These are phyloP conservation scores for Hyposmocoma kahamanoa DNA, from an alignment of 1,140 invertebrate species.

Conservation along the genomic window DNA sequence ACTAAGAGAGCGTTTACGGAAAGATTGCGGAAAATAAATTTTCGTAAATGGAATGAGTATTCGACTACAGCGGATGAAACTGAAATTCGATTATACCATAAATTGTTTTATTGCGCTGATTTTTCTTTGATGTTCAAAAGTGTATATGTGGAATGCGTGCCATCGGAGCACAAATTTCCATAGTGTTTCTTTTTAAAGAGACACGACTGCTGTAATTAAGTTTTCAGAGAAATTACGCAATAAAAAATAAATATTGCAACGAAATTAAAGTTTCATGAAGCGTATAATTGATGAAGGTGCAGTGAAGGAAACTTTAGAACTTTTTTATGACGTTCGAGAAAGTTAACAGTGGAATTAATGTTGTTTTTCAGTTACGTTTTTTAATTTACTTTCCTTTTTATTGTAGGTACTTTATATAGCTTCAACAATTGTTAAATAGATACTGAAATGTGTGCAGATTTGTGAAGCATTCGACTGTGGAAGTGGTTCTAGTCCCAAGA, in stretches of 20 bases:
- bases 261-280: constrained; percentile 5
- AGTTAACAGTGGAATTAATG: too few relatives aligned
- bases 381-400: too few relatives aligned
- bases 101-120: constrained; percentile 12
- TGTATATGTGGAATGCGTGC: constrained; percentile 2
- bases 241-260: constrained; percentile 1
- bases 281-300: constrained; percentile 15
- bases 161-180: background rate
- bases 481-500: too few relatives aligned
- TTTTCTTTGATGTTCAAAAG: constrained; percentile 9
- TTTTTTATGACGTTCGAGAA: constrained; percentile 12
- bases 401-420: too few relatives aligned
- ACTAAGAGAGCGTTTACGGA: constrained; percentile 25
- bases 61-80: constrained; percentile 20
- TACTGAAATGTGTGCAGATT: too few relatives aligned
- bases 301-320: constrained; percentile 8
- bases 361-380: too few relatives aligned
- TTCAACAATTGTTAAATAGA: too few relatives aligned
- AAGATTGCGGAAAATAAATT: constrained; percentile 41
- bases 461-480: too few relatives aligned
- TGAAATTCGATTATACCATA: constrained; percentile 11
- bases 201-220: constrained; percentile 10
- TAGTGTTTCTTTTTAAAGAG: constrained; percentile 11
- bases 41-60: constrained; percentile 34
- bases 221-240: too few relatives aligned